Evolutionary conservation across 1,140 invertebrate genomes (phyloP).

Genomic region (Nymphalis io): DNA sequence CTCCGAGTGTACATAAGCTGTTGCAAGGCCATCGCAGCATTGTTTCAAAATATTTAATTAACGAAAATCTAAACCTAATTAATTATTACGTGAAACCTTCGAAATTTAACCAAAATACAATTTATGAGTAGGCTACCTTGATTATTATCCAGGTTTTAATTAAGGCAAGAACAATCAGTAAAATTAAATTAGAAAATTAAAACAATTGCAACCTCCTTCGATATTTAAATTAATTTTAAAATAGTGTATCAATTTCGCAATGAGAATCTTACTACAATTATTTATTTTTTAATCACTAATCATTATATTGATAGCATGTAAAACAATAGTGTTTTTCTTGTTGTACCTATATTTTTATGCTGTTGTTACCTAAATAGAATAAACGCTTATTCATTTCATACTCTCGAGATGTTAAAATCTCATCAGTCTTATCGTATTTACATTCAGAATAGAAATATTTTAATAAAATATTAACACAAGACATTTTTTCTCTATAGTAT

Average conservation of each 20-base stretch:
- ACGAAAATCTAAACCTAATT: constrained; percentile 17
- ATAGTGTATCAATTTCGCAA: not conserved
- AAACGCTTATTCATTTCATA: too few species aligned
- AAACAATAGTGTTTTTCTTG: too few species aligned
- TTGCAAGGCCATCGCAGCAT: not conserved
- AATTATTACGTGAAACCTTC: constrained; percentile 13
- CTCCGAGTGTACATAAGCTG: not conserved
- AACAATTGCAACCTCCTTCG: not conserved
- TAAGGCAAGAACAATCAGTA: not conserved
- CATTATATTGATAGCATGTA: too few species aligned
- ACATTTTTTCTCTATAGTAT: too few species aligned
- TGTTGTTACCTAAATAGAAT: too few species aligned
- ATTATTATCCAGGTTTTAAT: not conserved
- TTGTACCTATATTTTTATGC: too few species aligned
- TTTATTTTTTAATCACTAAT: too few species aligned
- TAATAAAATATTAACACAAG: too few species aligned
- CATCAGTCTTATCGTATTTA: too few species aligned
- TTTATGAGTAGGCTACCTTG: constrained; percentile 10
- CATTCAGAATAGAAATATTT: too few species aligned
- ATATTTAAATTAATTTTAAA: not conserved
- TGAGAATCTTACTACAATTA: not conserved
- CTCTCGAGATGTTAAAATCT: too few species aligned
- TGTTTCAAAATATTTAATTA: constrained; percentile 31
- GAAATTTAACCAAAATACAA: constrained; percentile 1
- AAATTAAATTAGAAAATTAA: not conserved